These are phyloP conservation scores for Clarias magur DNA, from an alignment of 2,113 vertebrate genomes.

Conservation along the genomic window DNA sequence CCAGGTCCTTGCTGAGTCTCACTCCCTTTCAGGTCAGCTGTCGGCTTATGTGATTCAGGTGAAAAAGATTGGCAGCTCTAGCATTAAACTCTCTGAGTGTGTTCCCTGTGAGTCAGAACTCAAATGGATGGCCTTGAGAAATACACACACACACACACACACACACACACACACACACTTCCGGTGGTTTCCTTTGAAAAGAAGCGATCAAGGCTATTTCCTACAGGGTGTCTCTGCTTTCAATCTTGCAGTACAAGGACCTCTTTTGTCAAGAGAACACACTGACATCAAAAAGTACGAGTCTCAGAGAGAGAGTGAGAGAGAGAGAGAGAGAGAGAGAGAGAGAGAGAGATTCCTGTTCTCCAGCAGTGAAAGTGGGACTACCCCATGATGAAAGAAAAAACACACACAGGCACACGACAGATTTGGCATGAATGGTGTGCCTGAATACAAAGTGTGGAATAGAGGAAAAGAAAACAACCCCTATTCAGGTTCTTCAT, in stretches of 20 bases:
- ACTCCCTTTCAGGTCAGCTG: neutral
- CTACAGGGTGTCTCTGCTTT: conserved; percentile 1
- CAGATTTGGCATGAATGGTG: neutral
- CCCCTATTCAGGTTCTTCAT: neutral
- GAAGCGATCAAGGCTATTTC: conserved; percentile 5
- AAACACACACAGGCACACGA: neutral
- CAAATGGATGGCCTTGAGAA: conserved; percentile 10
- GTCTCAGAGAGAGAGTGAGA: neutral
- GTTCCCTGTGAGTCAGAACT: conserved; percentile 29
- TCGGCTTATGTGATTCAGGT: neutral
- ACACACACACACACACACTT: conserved; percentile 3
- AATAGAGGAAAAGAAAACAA: neutral
- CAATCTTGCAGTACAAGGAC: neutral
- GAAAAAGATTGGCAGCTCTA: neutral
- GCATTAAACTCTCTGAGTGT: conserved; percentile 11
- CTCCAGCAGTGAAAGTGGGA: neutral
- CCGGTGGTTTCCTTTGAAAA: conserved; percentile 19
- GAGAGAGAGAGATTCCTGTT: neutral
- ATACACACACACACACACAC: neutral
- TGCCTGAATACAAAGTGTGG: neutral
- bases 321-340: neutral
- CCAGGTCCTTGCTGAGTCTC: neutral
- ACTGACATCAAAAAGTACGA: neutral
- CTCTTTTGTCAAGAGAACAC: neutral
- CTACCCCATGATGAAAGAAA: neutral